Evolutionary conservation across 2,888 invertebrate species (phyloP), one percentile per base, ranked within the genome.

Genomic region (Athripsodes cinereus): DNA sequence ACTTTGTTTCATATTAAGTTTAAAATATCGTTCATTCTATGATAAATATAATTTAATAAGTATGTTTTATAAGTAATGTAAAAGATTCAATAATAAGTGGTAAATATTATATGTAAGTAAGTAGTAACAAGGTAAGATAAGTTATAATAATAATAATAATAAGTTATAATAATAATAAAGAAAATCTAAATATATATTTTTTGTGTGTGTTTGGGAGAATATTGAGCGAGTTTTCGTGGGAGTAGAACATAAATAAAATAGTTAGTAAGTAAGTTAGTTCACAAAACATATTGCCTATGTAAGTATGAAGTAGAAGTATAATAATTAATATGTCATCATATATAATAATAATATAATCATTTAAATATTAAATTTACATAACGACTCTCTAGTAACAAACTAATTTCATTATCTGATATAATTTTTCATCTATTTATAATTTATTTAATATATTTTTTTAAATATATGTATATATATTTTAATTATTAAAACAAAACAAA

Each of bases 351-450:
- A 8, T 8, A 26, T 26, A 26, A 26, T 40, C 40, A n/a, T 8
- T 40, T n/a, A 8, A 40, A 40, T 40, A 40, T 61, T 62, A 62
- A 54, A 56, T 61, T 61, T 60, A 56, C 58, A 56, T 60, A 62
- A 62, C 62, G 60, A 57, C 55, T 61, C 62, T 62, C 62, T 62
- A 62, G 62, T 62, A 62, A 62, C 62, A 62, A 62, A 62, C 62
- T 62, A 62, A 53, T 62, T 55, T 57, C 53, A 49, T 57, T 53
- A 21, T 58, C 54, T 52, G 54, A 52, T 54, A 58, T 58, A 59
- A 21, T 22, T 26, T 50, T 57, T 52, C 58, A 58, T 58, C 58
- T 58, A 58, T 57, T 52, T 57, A 26, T 8, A 6, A 26, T 58
- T 53, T 58, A 54, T 55, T 50, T 55, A 48, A 55, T 62, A 64